A percentile compares a stretch with the other conserved stretches of the same genome.
phyloP scores from a whole-genome alignment of 1,140 invertebrate species.

The Macrotrachela quadricornifera region DNA sequence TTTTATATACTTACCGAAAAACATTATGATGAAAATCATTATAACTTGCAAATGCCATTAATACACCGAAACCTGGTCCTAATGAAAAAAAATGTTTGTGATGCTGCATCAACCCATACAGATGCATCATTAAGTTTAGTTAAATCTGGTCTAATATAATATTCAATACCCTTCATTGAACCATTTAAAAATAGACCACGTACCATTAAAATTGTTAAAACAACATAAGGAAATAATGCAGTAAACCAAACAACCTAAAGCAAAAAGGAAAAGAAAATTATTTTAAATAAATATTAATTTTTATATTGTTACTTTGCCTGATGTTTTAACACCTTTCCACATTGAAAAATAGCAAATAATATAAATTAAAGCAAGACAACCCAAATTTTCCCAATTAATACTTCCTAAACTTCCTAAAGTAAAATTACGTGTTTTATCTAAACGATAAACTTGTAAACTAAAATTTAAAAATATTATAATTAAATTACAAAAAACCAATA shows the following conservation, averaged over 20 bases:
- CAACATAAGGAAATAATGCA: conserved; percentile 6
- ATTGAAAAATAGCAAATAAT: conserved; percentile 32
- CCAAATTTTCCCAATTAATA: conserved; percentile 29
- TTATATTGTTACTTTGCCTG: conserved; percentile 28
- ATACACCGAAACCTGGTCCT: conserved; percentile 86
- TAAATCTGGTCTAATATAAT: conserved; percentile 21
- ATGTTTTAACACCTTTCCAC: conserved; percentile 35
- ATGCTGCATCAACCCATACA: conserved; percentile 78
- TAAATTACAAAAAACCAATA: too few species aligned
- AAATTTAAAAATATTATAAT: too few species aligned
- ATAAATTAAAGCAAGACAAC: conserved; percentile 28
- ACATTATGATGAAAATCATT: conserved; percentile 42
- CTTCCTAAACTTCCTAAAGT: conserved; percentile 19
- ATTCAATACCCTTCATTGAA: conserved; percentile 5
- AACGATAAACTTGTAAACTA: too few species aligned
- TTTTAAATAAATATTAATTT: not conserved
- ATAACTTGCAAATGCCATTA: conserved; percentile 81
- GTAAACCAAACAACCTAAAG: conserved; percentile 10
- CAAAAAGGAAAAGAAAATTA: not conserved
- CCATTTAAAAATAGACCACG: conserved; percentile 8
- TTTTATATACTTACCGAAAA: conserved; percentile 36
- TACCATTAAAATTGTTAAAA: conserved; percentile 7
- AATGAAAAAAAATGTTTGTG: conserved; percentile 92
- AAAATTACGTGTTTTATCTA: conserved; percentile 8
- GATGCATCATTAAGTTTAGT: not conserved